A percentile compares a stretch with the other conserved stretches of the same genome.
Conservation (phyloP, 2,113 vertebrate genomes). For the Narcine bancroftii region DNA sequence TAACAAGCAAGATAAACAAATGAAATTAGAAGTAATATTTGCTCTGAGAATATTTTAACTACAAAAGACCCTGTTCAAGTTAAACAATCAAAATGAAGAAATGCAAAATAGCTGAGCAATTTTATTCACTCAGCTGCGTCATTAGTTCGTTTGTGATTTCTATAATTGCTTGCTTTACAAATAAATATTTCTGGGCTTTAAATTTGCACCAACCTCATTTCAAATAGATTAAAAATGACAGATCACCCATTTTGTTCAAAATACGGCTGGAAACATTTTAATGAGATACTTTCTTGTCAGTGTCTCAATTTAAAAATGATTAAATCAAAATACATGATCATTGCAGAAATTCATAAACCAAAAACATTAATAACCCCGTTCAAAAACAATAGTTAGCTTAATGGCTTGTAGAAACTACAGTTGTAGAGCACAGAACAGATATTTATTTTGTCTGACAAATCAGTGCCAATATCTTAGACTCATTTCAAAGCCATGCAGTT, state of each 20-base stretch:
- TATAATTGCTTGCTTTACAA: neutral
- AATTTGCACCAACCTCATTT: neutral
- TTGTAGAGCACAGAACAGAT: constrained; percentile 38
- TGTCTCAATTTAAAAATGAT: neutral
- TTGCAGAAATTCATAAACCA: neutral
- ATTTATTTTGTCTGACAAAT: constrained; percentile 54
- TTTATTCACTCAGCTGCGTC: neutral
- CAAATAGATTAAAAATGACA: neutral
- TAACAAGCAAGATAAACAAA: neutral
- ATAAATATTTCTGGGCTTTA: neutral
- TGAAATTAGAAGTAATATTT: neutral
- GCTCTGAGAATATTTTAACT: neutral
- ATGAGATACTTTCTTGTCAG: neutral
- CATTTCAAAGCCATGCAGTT: constrained; percentile 55
- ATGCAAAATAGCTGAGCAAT: neutral
- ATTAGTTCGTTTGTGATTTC: neutral
- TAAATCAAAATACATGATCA: neutral
- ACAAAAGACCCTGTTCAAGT: neutral
- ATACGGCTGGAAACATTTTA: neutral
- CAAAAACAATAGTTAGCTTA: neutral
- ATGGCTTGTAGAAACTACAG: neutral
- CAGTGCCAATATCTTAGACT: constrained; percentile 59
- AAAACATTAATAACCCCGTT: neutral
- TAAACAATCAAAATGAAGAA: neutral
- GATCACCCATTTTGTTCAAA: neutral